Conservation (phyloP, 2,113 vertebrate species). For the Mustela lutreola region DNA sequence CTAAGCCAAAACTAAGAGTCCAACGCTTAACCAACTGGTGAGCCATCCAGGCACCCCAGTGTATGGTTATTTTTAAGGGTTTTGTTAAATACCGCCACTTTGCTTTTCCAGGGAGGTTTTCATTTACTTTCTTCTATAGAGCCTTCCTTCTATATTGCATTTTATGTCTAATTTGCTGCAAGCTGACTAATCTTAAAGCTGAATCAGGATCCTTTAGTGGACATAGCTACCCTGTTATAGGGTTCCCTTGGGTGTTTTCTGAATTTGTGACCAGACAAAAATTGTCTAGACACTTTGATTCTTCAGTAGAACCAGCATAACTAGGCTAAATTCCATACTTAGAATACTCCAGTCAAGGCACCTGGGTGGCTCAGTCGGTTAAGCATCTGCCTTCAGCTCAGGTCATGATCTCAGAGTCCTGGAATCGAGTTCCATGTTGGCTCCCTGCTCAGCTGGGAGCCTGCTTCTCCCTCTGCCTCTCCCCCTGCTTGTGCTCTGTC, state of each 20-base stretch:
- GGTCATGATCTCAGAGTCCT: too few relatives aligned
- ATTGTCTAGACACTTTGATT: neutral
- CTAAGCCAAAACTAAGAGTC: neutral
- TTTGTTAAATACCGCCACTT: neutral
- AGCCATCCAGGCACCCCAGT: neutral
- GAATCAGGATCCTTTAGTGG: neutral
- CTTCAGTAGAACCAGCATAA: neutral
- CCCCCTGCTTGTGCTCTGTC: too few relatives aligned
- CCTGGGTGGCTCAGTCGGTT: too few relatives aligned
- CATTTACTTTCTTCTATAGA: neutral
- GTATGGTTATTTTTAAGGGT: neutral
- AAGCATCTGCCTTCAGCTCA: too few relatives aligned
- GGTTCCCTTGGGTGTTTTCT: neutral
- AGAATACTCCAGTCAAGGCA: neutral
- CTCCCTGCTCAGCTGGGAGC: too few relatives aligned
- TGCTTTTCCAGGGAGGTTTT: neutral
- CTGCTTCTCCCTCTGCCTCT: too few relatives aligned
- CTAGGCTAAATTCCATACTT: neutral
- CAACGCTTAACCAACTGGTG: neutral
- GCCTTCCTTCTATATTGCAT: neutral
- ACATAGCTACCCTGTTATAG: neutral
- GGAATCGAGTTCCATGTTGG: too few relatives aligned
- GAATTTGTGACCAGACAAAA: neutral
- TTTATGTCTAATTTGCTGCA: neutral
- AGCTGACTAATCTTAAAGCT: neutral